These are phyloP conservation scores for Tineola bisselliella DNA, from an alignment of 2,888 invertebrate species.

Conservation along the genomic window DNA sequence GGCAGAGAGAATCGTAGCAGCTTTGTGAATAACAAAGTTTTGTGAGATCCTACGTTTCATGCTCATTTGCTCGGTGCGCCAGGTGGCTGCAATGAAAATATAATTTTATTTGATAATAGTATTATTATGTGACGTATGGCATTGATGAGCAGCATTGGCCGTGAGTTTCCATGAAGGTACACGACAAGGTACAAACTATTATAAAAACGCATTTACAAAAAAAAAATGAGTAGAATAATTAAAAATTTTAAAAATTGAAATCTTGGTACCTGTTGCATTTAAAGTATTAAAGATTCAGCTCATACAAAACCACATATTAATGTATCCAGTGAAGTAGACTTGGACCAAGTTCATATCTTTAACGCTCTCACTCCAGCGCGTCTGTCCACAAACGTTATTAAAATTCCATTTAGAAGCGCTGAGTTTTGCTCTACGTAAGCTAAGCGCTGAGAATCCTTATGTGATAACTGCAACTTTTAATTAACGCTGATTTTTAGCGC, in stretches of 20 bases:
- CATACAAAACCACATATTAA: too few relatives aligned
- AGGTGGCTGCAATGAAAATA: constrained; percentile 20
- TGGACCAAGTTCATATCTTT: not conserved
- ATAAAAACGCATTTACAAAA: too few relatives aligned
- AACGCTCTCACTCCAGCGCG: not conserved
- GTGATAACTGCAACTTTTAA: constrained; percentile 46
- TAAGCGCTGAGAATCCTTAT: constrained; percentile 31
- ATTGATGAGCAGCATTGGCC: too few relatives aligned
- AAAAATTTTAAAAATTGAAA: too few relatives aligned
- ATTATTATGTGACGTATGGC: too few relatives aligned
- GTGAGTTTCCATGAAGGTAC: too few relatives aligned
- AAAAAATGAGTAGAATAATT: too few relatives aligned
- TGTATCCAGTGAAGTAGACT: not conserved
- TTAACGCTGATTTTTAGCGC: constrained; percentile 37
- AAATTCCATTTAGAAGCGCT: constrained; percentile 28
- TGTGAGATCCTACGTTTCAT: constrained; percentile 54
- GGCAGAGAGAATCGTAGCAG: constrained; percentile 39
- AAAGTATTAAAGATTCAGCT: too few relatives aligned
- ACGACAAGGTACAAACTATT: too few relatives aligned
- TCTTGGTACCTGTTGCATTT: too few relatives aligned
- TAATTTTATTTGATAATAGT: constrained; percentile 20
- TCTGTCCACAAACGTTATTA: constrained; percentile 27
- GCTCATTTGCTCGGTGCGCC: constrained; percentile 34
- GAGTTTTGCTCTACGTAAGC: constrained; percentile 15
- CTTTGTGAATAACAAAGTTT: constrained; percentile 55